Evolutionary conservation across 2,113 vertebrate species (phyloP).

Genomic region (Tupaia chinensis): DNA sequence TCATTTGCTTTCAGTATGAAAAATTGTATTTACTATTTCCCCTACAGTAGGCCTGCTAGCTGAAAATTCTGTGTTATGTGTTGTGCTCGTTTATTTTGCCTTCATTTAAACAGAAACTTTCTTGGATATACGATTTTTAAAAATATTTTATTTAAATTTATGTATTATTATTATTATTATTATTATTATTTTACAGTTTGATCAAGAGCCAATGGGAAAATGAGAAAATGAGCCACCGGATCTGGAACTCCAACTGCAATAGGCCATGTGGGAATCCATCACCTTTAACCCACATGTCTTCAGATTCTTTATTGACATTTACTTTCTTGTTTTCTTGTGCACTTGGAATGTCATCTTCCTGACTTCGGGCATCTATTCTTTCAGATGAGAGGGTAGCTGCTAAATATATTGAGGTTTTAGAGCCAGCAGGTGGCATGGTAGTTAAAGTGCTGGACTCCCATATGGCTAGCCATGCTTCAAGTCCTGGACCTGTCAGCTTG

Average conservation of each 20-base stretch:
- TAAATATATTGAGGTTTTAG: no score
- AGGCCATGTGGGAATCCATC: no score
- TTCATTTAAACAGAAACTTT: not conserved
- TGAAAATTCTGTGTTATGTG: not conserved
- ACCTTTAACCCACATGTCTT: no score
- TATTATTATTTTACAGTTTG: no score
- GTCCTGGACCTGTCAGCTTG: no score
- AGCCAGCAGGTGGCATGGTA: no score
- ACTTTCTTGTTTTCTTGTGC: not conserved
- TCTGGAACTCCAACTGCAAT: no score
- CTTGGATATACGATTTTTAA: not conserved
- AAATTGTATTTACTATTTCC: not conserved
- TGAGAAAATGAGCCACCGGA: no score
- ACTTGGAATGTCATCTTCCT: not conserved
- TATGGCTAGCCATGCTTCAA: no score
- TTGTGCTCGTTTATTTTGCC: not conserved
- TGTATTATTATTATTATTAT: no score
- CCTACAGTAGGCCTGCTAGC: not conserved
- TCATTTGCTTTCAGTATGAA: not conserved
- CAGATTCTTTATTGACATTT: not conserved
- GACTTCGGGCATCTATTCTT: not conserved
- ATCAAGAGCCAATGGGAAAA: no score
- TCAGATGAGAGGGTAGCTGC: not conserved
- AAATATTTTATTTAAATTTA: not conserved
- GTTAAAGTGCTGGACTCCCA: no score